Evolutionary conservation across 2,888 invertebrate genomes (phyloP).

Genomic region (Leptinotarsa tumamoca): DNA sequence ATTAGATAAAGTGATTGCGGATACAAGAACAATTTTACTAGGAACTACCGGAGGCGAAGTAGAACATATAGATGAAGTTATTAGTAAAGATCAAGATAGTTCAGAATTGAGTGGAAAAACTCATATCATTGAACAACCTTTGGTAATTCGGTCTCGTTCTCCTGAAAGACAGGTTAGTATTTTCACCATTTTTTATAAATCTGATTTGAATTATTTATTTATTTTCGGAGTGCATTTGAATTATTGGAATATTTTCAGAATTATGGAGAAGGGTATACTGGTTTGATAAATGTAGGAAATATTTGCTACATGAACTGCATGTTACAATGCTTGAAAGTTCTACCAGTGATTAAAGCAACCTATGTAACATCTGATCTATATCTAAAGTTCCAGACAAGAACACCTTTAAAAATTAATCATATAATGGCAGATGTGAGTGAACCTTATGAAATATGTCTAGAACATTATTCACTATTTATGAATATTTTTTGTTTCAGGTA

Average conservation of each 20-base stretch:
- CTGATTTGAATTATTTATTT: no score
- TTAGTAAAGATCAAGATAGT: conserved; percentile 25
- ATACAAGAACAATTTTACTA: conserved; percentile 35
- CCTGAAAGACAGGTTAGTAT: not conserved
- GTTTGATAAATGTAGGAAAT: conserved; percentile 92
- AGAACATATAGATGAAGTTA: conserved; percentile 31
- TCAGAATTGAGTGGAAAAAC: conserved; percentile 8
- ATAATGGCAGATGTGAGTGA: conserved; percentile 49
- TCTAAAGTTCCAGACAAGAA: conserved; percentile 69
- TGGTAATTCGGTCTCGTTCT: conserved; percentile 25
- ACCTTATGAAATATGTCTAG: conserved; percentile 33
- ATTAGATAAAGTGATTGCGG: conserved; percentile 40
- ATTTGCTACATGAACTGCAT: conserved; percentile 98
- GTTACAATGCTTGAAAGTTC: conserved; percentile 91
- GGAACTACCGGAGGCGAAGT: conserved; percentile 41
- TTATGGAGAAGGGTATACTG: conserved; percentile 75
- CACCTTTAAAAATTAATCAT: conserved; percentile 52
- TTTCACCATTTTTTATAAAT: not conserved
- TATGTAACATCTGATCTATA: conserved; percentile 79
- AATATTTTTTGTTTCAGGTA: conserved; percentile 33
- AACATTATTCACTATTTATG: not conserved
- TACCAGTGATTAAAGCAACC: conserved; percentile 79
- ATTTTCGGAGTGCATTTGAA: no score
- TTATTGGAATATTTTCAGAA: conserved; percentile 68
- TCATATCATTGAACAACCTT: conserved; percentile 24